Conservation (phyloP, 2,113 vertebrate species). For the Ceyx cyanopectus region DNA sequence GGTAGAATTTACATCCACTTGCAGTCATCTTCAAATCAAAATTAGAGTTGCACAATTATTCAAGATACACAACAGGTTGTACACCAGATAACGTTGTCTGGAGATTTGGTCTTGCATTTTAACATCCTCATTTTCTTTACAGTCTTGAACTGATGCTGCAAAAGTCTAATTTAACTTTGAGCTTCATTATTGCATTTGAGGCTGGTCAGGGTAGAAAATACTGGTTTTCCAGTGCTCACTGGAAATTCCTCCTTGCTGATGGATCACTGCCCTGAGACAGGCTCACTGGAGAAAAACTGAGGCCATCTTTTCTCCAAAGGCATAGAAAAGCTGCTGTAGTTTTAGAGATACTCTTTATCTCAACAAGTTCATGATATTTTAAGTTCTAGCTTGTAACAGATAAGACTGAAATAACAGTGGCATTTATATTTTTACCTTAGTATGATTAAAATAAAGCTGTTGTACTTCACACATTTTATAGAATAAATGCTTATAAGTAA, state of each 20-base stretch:
- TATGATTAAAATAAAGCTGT: not conserved
- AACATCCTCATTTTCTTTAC: not conserved
- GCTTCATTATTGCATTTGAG: not conserved
- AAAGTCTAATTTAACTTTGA: not conserved
- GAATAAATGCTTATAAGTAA: not conserved
- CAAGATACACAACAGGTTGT: not conserved
- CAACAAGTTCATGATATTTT: not conserved
- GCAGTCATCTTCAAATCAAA: not conserved
- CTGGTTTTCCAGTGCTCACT: not conserved
- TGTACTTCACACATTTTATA: not conserved
- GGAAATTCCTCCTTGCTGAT: not conserved
- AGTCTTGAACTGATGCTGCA: not conserved
- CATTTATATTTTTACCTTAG: not conserved
- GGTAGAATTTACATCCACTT: constrained; percentile 51
- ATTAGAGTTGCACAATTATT: not conserved
- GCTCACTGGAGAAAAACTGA: not conserved
- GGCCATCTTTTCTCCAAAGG: not conserved
- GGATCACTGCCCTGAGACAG: not conserved
- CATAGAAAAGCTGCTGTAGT: not conserved
- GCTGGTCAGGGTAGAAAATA: not conserved
- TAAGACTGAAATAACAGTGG: not conserved
- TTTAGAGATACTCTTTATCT: constrained; percentile 18
- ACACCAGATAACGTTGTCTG: not conserved
- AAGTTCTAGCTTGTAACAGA: not conserved
- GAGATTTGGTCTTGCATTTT: not conserved